A percentile compares a stretch with the other conserved stretches of the same genome.
Conservation (phyloP, 1,140 invertebrate genomes). For the Lucilia sericata region DNA sequence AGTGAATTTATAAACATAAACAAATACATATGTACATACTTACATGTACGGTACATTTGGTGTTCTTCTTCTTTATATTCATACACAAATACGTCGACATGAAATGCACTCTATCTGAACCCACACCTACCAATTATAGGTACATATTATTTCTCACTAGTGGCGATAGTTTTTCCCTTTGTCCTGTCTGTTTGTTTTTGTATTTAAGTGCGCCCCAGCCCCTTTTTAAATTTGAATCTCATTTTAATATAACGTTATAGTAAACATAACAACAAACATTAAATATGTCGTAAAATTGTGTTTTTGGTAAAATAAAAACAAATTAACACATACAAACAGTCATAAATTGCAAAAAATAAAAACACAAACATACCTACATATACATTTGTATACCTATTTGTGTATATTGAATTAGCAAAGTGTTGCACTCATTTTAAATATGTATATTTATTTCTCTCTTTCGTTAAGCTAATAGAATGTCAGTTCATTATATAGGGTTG, state of each 20-base stretch:
- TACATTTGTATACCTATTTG: background rate
- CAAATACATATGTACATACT: background rate
- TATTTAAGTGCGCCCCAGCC: background rate
- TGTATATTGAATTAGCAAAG: constrained; percentile 21
- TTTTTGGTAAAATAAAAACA: constrained; percentile 15
- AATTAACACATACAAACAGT: background rate
- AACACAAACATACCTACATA: background rate
- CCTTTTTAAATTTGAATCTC: background rate
- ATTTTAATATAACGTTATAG: constrained; percentile 1
- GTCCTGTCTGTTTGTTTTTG: background rate
- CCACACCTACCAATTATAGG: constrained; percentile 15
- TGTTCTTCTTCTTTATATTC: background rate
- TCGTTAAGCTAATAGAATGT: constrained; percentile 14
- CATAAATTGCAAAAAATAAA: background rate
- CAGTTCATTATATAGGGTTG: constrained; percentile 20
- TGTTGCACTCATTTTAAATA: background rate
- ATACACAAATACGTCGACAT: background rate
- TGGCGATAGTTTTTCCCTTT: background rate
- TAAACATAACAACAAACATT: constrained; percentile 10
- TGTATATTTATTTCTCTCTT: constrained; percentile 23
- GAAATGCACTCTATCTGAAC: constrained; percentile 9
- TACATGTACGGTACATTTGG: background rate
- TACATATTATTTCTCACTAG: background rate
- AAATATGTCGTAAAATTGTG: background rate
- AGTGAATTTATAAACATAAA: background rate